Conservation (phyloP, 2,797 vertebrate genomes). For the Coregonus sp. region DNA sequence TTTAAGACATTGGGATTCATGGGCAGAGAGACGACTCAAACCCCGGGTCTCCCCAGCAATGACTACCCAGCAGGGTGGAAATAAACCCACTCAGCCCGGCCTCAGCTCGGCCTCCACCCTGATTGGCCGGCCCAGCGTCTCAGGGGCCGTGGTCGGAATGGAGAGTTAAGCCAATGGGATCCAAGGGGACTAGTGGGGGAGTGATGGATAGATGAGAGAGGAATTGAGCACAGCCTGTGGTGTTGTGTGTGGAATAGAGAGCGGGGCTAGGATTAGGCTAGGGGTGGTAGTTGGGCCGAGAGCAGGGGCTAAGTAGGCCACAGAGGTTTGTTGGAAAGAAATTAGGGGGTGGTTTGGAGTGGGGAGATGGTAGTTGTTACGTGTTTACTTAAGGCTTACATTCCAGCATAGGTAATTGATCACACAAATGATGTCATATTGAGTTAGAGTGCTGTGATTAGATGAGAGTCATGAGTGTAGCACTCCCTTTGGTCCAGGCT, state of each 20-base stretch:
- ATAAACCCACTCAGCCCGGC: slow-evolving; percentile 12
- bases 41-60: slow-evolving; percentile 18
- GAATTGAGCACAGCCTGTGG: slow-evolving; percentile 9
- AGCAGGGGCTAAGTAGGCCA: neutral
- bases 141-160: slow-evolving; percentile 21
- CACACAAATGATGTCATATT: neutral
- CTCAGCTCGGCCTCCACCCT: slow-evolving; percentile 17
- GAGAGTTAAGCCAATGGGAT: slow-evolving; percentile 49
- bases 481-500: neutral
- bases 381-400: no score
- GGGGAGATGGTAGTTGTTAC: neutral
- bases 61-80: slow-evolving; percentile 7
- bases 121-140: slow-evolving; percentile 27
- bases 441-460: neutral
- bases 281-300: slow-evolving; percentile 22
- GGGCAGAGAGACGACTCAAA: slow-evolving; percentile 16
- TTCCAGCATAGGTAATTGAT: neutral
- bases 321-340: slow-evolving; percentile 39
- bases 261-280: slow-evolving; percentile 9
- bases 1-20: slow-evolving; percentile 25
- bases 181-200: slow-evolving; percentile 24
- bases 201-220: slow-evolving; percentile 50
- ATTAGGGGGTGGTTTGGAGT: neutral
- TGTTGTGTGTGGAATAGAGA: slow-evolving; percentile 53
- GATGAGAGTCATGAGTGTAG: neutral